These are phyloP conservation scores for Calypte anna DNA, from an alignment of 2,113 vertebrate genomes.

Conservation along the genomic window DNA sequence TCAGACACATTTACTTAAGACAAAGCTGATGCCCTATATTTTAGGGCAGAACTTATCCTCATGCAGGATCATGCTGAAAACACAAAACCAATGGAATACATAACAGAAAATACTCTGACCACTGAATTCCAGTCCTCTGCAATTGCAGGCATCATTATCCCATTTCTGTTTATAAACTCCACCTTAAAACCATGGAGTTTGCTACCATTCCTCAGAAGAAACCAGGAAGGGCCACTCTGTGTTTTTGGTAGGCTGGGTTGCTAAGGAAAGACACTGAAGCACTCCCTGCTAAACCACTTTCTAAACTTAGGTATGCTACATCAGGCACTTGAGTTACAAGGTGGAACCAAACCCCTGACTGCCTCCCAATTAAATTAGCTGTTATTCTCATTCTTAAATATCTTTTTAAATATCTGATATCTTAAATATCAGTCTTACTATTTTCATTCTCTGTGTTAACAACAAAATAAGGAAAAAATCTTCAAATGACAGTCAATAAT, in stretches of 20 bases:
- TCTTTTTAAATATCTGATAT: too few relatives aligned
- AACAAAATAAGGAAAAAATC: neutral
- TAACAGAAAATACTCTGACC: neutral
- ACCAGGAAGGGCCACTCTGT: slow-evolving; percentile 18
- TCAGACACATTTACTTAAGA: neutral
- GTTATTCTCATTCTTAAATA: neutral
- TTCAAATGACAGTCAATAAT: neutral
- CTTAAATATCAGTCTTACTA: neutral
- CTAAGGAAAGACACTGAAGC: slow-evolving; percentile 46
- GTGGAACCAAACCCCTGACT: slow-evolving; percentile 8
- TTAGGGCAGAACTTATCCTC: neutral
- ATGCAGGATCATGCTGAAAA: neutral
- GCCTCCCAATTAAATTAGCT: neutral
- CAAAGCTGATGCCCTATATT: neutral
- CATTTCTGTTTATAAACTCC: slow-evolving; percentile 35
- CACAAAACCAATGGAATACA: rapidly evolving
- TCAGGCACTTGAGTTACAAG: neutral
- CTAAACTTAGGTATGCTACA: slow-evolving; percentile 19
- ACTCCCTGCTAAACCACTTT: slow-evolving; percentile 10
- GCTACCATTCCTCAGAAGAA: neutral
- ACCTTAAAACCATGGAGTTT: slow-evolving; percentile 35
- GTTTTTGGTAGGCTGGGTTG: slow-evolving; percentile 3
- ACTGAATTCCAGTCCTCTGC: neutral
- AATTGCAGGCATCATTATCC: neutral
- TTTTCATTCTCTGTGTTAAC: neutral